Conservation (phyloP, 1,140 invertebrate genomes). For the Achroia grisella region DNA sequence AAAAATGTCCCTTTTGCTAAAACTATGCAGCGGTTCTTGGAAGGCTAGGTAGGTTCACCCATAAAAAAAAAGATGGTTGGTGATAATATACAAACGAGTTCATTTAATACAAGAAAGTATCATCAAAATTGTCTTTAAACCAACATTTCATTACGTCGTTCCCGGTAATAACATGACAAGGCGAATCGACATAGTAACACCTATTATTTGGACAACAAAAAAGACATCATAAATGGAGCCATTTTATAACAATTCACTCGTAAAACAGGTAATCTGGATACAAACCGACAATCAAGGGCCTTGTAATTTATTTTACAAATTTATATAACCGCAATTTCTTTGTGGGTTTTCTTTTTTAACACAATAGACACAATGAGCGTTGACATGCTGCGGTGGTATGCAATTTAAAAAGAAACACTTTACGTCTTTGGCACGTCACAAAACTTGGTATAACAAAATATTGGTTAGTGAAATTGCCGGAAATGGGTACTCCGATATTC, state of each 20-base stretch:
- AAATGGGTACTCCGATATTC: constrained; percentile 39
- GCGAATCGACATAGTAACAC: constrained; percentile 51
- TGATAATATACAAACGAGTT: not conserved
- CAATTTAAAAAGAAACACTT: constrained; percentile 49
- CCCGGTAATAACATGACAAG: constrained; percentile 53
- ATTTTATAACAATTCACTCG: constrained; percentile 53
- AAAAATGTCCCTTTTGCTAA: constrained; percentile 8
- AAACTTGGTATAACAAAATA: not conserved
- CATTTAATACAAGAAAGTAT: constrained; percentile 8
- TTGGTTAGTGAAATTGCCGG: constrained; percentile 18
- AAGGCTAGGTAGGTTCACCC: constrained; percentile 11
- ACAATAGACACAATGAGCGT: constrained; percentile 57
- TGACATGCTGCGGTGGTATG: constrained; percentile 54
- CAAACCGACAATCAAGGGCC: constrained; percentile 52
- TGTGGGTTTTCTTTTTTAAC: constrained; percentile 44
- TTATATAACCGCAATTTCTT: constrained; percentile 58
- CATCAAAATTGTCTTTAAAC: constrained; percentile 11
- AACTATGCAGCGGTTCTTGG: constrained; percentile 10
- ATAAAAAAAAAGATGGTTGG: constrained; percentile 1
- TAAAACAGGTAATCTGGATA: constrained; percentile 57
- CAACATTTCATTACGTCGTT: constrained; percentile 43
- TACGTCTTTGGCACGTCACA: constrained; percentile 38
- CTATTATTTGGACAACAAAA: constrained; percentile 60
- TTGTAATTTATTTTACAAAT: constrained; percentile 62
- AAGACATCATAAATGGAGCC: constrained; percentile 53